Percentiles rank a stretch among this genome's conserved stretches.
Evolutionary conservation across 2,888 invertebrate species (phyloP).

Genomic region (Prosapia bicincta): DNA sequence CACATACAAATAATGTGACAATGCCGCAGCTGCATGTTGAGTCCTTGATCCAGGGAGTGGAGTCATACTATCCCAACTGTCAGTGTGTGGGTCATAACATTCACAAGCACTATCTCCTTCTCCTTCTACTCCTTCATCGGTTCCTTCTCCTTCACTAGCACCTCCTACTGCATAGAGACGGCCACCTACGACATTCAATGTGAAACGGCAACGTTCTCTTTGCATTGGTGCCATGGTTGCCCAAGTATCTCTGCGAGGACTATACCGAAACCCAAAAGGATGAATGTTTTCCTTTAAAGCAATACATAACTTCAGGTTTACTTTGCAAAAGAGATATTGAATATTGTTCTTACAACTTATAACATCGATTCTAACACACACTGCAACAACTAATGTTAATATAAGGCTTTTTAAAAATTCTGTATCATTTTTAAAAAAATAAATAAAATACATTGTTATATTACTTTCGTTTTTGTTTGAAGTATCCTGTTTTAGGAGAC

Average conservation of each 20-base stretch:
- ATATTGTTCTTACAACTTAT: too few relatives aligned
- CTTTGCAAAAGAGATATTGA: too few relatives aligned
- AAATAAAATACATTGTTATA: too few relatives aligned
- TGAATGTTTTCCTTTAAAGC: slow-evolving; percentile 63
- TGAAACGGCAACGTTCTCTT: slow-evolving; percentile 62
- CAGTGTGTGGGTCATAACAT: slow-evolving; percentile 54
- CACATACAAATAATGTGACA: slow-evolving; percentile 47
- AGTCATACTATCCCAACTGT: slow-evolving; percentile 19
- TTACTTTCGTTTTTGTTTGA: too few relatives aligned
- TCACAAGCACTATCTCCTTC: slow-evolving; percentile 50
- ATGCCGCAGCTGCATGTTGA: slow-evolving; percentile 56
- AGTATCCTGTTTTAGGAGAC: too few relatives aligned
- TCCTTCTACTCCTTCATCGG: neutral
- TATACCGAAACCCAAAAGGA: slow-evolving; percentile 66
- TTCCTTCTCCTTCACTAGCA: slow-evolving; percentile 55
- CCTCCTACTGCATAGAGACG: slow-evolving; percentile 63
- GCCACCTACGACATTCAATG: slow-evolving; percentile 55
- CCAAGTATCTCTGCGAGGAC: slow-evolving; percentile 61
- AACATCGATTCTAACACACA: too few relatives aligned
- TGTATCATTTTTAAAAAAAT: too few relatives aligned
- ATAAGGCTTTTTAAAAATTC: too few relatives aligned
- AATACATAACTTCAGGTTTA: too few relatives aligned
- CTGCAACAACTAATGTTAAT: too few relatives aligned
- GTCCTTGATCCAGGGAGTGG: slow-evolving; percentile 41
- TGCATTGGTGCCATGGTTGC: slow-evolving; percentile 63